phyloP scores from a whole-genome alignment of 1,140 invertebrate genomes.

The Hyposmocoma kahamanoa region DNA sequence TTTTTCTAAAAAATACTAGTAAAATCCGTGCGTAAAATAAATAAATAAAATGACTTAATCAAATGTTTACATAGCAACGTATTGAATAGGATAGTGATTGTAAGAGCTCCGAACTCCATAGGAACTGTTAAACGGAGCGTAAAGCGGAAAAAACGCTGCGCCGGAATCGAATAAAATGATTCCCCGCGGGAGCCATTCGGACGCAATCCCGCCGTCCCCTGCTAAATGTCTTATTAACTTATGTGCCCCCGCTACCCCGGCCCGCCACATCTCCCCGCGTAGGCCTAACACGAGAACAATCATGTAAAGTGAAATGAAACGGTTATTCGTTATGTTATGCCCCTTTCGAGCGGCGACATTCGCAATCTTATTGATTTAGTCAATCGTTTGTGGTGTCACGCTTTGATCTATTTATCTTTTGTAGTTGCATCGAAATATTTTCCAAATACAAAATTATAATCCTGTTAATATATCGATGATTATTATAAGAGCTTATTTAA shows the following conservation, averaged over 20 bases:
- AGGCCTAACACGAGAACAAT: constrained; percentile 64
- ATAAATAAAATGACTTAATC: no score
- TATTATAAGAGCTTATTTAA: no score
- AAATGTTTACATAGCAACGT: constrained; percentile 6
- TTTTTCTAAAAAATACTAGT: no score
- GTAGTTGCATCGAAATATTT: no score
- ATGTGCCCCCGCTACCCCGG: constrained; percentile 50
- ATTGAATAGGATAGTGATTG: constrained; percentile 51
- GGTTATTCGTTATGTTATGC: constrained; percentile 69
- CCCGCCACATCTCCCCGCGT: constrained; percentile 21
- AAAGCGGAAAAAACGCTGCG: constrained; percentile 67
- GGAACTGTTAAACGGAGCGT: constrained; percentile 66
- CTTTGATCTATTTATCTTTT: no score
- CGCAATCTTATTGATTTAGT: constrained; percentile 48
- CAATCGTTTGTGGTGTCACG: constrained; percentile 37
- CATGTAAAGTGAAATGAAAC: constrained; percentile 73
- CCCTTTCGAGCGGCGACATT: constrained; percentile 52
- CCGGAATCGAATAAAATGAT: constrained; percentile 75
- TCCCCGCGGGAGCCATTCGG: constrained; percentile 73
- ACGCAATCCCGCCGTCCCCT: constrained; percentile 69
- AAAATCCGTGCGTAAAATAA: no score
- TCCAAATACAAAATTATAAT: no score
- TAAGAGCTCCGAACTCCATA: no score
- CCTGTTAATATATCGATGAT: no score
- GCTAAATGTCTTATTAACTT: constrained; percentile 73